Evolutionary conservation across 2,888 invertebrate species (phyloP).

Genomic region (Spilarctia lutea): DNA sequence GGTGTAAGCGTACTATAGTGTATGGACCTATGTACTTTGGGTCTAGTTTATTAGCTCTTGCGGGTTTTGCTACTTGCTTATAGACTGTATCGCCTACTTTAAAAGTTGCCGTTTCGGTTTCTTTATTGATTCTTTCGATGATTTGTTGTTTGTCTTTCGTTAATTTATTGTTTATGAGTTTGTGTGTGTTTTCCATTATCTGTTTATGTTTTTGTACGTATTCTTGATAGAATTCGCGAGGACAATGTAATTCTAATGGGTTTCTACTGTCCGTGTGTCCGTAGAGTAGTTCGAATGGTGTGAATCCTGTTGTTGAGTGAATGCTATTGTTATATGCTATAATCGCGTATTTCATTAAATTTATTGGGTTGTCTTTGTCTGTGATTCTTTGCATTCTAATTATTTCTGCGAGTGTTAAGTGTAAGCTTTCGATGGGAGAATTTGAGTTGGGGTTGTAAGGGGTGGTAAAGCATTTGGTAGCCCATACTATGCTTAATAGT

Average conservation of each 20-base stretch:
- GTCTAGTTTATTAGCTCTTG: slow-evolving; percentile 2
- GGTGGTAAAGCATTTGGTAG: slow-evolving; percentile 39
- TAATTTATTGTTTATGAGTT: background rate
- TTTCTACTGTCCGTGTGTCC: background rate
- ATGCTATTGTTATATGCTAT: slow-evolving; percentile 6
- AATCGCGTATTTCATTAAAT: slow-evolving; percentile 30
- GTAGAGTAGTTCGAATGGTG: slow-evolving; percentile 4
- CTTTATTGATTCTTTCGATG: slow-evolving; percentile 1
- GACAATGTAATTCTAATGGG: background rate
- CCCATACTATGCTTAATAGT: slow-evolving; percentile 61
- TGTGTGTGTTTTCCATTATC: slow-evolving; percentile 2
- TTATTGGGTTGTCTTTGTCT: slow-evolving; percentile 40
- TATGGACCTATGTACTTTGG: background rate
- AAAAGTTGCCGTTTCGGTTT: background rate
- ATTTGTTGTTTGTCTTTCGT: background rate
- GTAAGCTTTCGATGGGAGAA: slow-evolving; percentile 34
- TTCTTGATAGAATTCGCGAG: slow-evolving; percentile 2
- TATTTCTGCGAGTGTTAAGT: too few species aligned
- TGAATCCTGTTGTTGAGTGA: slow-evolving; percentile 1
- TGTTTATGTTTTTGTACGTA: background rate
- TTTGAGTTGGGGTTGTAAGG: background rate
- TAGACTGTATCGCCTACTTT: background rate
- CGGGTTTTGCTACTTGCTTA: slow-evolving; percentile 1
- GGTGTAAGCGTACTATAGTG: slow-evolving; percentile 38
- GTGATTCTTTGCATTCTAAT: slow-evolving; percentile 43